Percentiles rank a stretch among this genome's conserved stretches.
Conservation (phyloP, 1,140 invertebrate genomes). For the Drosophila athabasca region DNA sequence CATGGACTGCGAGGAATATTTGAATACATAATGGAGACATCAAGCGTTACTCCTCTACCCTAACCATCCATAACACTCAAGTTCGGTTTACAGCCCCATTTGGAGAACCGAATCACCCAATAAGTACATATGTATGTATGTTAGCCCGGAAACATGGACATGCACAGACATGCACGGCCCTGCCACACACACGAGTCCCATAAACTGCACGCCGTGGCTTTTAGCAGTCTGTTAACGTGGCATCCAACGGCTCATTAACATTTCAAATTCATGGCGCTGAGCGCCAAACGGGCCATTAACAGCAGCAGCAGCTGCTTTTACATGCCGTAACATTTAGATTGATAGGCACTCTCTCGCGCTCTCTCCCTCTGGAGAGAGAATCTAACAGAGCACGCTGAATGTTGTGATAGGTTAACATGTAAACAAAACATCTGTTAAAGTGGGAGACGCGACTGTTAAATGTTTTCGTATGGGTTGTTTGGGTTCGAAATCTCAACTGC, state of each 20-base stretch:
- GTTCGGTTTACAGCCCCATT: constrained; percentile 1
- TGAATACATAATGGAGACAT: constrained; percentile 35
- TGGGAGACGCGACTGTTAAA: not conserved
- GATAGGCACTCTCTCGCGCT: constrained; percentile 37
- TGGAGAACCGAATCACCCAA: constrained; percentile 16
- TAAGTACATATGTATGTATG: constrained; percentile 25
- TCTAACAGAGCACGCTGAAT: constrained; percentile 14
- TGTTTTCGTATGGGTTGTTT: not conserved
- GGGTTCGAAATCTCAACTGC: no score
- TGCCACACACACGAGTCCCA: constrained; percentile 21
- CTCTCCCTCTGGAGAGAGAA: constrained; percentile 10
- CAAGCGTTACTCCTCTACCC: not conserved
- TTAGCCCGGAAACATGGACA: constrained; percentile 12
- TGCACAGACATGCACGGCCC: constrained; percentile 9
- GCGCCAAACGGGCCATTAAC: constrained; percentile 69
- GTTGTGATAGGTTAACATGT: constrained; percentile 57
- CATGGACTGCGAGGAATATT: constrained; percentile 7
- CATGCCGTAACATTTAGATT: constrained; percentile 69
- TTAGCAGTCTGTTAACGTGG: constrained; percentile 65
- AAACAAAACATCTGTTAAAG: constrained; percentile 37
- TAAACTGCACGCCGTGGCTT: constrained; percentile 65
- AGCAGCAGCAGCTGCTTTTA: constrained; percentile 49
- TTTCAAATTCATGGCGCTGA: constrained; percentile 67
- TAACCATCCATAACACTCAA: not conserved
- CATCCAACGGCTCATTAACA: constrained; percentile 70